Evolutionary conservation across 2,888 invertebrate species (phyloP).

Genomic region (Meteorus cinctellus): DNA sequence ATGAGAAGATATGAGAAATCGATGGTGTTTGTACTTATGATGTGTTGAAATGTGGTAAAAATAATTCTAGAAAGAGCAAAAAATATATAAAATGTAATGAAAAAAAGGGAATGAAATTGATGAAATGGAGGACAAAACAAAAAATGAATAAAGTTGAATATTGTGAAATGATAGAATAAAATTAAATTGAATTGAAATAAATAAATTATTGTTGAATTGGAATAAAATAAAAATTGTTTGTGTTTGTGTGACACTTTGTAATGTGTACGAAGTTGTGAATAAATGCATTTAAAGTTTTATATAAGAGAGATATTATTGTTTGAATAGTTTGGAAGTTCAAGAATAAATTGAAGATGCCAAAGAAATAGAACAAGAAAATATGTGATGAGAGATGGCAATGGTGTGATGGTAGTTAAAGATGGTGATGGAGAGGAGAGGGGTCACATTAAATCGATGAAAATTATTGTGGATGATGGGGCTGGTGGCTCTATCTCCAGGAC

Average conservation of each 20-base stretch:
- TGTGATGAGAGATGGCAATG: conserved; percentile 35
- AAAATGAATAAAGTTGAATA: no score
- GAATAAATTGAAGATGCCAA: background rate
- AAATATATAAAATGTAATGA: background rate
- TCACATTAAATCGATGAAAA: conserved; percentile 54
- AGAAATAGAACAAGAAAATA: conserved; percentile 32
- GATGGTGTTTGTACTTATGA: background rate
- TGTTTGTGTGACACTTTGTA: no score
- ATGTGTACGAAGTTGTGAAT: no score
- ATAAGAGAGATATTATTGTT: background rate
- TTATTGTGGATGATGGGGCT: conserved; percentile 47
- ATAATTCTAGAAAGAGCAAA: background rate
- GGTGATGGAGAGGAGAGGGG: background rate
- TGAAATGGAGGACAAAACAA: no score
- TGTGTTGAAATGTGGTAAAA: background rate
- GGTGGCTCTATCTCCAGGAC: conserved; percentile 48
- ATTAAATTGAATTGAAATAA: no score
- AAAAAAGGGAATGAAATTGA: no score
- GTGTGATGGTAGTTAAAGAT: background rate
- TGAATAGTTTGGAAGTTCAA: background rate
- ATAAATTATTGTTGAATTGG: no score
- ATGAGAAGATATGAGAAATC: background rate
- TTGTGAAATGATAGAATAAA: no score
- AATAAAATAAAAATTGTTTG: no score
- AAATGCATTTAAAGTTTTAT: no score